A percentile compares a stretch with the other conserved stretches of the same genome.
Evolutionary conservation across 1,140 invertebrate species (phyloP).

Genomic region (Zaprionus ghesquierei): DNA sequence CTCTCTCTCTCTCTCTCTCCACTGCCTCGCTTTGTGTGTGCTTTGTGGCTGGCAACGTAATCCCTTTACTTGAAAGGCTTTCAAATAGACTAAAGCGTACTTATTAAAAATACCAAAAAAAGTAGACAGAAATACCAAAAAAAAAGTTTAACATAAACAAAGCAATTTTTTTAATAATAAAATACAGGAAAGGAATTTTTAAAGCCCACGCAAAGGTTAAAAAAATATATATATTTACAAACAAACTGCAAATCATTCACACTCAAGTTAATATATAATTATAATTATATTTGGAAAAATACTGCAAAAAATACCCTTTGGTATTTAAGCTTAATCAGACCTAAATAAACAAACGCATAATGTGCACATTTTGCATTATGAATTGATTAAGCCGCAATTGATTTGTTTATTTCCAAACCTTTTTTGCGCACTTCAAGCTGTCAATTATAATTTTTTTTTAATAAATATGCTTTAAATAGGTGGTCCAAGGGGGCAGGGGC

Average conservation of each 20-base stretch:
- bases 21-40: too few relatives aligned
- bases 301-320: not conserved
- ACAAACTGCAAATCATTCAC: not conserved
- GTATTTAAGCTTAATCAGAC: not conserved
- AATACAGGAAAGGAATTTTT: too few relatives aligned
- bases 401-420: not conserved
- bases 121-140: not conserved
- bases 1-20: not conserved
- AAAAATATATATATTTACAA: too few relatives aligned
- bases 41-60: not conserved
- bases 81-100: not conserved
- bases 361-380: not conserved
- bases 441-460: not conserved
- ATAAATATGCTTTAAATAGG: not conserved
- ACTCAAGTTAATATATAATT: not conserved
- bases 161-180: too few relatives aligned
- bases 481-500: not conserved
- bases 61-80: not conserved
- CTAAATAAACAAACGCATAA: not conserved
- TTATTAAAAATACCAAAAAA: not conserved
- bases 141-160: not conserved
- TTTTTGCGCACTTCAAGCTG: not conserved
- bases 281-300: not conserved
- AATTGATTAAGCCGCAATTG: not conserved
- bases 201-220: too few relatives aligned